Percentiles rank a stretch among this genome's conserved stretches.
Evolutionary conservation across 92 coral and sea anemone genomes (phyloP).

Genomic region (Nematostella vectensis): DNA sequence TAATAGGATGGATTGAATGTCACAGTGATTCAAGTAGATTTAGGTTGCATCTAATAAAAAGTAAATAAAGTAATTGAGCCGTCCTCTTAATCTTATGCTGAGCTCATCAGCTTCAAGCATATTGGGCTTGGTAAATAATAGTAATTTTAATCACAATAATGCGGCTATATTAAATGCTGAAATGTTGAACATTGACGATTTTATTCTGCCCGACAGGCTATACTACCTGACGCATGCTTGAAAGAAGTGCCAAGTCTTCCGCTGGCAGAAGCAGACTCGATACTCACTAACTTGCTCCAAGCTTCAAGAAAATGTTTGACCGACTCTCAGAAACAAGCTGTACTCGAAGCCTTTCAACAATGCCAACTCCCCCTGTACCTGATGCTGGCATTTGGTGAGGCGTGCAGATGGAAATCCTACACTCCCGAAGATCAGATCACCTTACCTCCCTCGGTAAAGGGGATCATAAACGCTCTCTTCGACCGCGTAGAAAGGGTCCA

Average conservation of each 20-base stretch:
- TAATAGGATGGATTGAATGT: too few relatives aligned
- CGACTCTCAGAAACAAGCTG: slow-evolving; percentile 35
- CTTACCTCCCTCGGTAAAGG: slow-evolving; percentile 55
- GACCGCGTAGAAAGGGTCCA: slow-evolving; percentile 79
- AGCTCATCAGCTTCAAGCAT: too few relatives aligned
- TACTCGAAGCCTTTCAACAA: slow-evolving; percentile 57
- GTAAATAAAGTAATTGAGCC: too few relatives aligned
- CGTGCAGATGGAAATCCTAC: slow-evolving; percentile 94
- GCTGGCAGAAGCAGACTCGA: slow-evolving; percentile 60
- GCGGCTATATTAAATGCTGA: too few relatives aligned
- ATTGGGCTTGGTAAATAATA: too few relatives aligned
- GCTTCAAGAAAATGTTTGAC: slow-evolving; percentile 46
- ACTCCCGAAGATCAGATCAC: slow-evolving; percentile 40
- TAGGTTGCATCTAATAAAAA: too few relatives aligned
- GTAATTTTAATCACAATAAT: too few relatives aligned
- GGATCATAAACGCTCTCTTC: slow-evolving; percentile 68
- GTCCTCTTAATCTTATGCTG: too few relatives aligned
- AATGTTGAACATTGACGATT: too few relatives aligned
- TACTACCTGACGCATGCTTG: slow-evolving; percentile 56
- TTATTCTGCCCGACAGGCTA: slow-evolving; percentile 54
- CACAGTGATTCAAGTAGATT: too few relatives aligned
- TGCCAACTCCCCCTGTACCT: slow-evolving; percentile 86
- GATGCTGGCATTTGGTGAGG: slow-evolving; percentile 84
- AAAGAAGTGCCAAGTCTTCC: slow-evolving; percentile 73
- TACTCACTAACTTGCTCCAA: slow-evolving; percentile 66